Conservation (phyloP, 2,797 vertebrate genomes). For the Myotis daubentonii region DNA sequence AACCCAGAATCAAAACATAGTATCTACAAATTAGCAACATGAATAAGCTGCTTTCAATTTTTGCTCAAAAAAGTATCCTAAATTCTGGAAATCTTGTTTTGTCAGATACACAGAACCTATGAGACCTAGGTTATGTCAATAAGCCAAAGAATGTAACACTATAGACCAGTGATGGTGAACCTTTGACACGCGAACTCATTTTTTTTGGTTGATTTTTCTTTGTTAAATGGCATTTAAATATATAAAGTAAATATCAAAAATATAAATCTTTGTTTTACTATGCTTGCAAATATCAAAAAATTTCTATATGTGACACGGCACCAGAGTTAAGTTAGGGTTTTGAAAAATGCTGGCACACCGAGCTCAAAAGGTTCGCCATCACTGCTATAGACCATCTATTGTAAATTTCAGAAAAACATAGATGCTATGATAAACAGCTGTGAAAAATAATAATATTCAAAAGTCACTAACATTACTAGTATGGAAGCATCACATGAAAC, state of each 20-base stretch:
- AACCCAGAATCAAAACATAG: background rate
- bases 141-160: background rate
- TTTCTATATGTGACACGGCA: too few relatives aligned
- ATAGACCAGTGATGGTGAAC: background rate
- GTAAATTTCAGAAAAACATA: background rate
- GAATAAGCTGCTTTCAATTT: constrained; percentile 52
- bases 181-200: too few relatives aligned
- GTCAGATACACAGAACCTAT: background rate
- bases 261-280: too few relatives aligned
- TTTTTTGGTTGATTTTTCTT: too few relatives aligned
- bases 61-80: background rate
- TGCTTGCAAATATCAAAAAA: too few relatives aligned
- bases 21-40: background rate
- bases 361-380: too few relatives aligned
- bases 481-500: background rate
- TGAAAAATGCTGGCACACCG: too few relatives aligned
- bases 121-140: background rate
- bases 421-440: background rate
- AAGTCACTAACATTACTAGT: constrained; percentile 2
- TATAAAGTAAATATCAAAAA: too few relatives aligned
- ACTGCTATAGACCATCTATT: background rate
- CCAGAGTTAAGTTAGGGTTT: too few relatives aligned
- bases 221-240: too few relatives aligned
- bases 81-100: constrained; percentile 55
- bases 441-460: background rate